Evolutionary conservation across 2,888 invertebrate species (phyloP).

Genomic region (Xestia xanthographa): DNA sequence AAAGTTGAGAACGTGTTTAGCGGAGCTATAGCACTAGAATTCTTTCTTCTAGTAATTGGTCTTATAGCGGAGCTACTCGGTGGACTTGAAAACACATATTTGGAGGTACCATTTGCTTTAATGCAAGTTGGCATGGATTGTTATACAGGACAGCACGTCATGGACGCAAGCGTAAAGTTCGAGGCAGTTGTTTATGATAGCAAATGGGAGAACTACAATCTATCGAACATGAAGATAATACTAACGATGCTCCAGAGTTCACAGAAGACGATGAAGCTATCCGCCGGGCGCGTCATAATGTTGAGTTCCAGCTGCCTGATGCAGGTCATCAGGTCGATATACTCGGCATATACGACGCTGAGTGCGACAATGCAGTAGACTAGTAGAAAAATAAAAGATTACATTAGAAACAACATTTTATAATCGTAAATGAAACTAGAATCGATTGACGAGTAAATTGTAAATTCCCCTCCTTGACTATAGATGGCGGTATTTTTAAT

Average conservation of each 20-base stretch:
- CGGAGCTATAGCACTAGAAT: conserved; percentile 73
- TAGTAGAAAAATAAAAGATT: not conserved
- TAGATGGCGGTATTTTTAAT: no score
- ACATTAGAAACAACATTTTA: not conserved
- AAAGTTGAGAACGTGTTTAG: conserved; percentile 69
- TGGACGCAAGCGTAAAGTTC: conserved; percentile 67
- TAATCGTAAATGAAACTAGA: no score
- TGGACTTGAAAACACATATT: conserved; percentile 74
- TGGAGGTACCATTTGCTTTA: conserved; percentile 74
- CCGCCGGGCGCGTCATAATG: conserved; percentile 77
- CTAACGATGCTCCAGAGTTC: conserved; percentile 76
- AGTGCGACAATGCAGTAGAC: conserved; percentile 70
- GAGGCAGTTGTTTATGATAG: conserved; percentile 67
- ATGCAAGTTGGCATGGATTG: conserved; percentile 73
- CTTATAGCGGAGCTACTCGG: conserved; percentile 75
- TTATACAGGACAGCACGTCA: conserved; percentile 68
- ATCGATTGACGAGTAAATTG: no score
- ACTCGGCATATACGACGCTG: conserved; percentile 79
- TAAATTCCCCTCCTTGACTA: no score
- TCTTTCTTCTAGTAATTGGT: conserved; percentile 68
- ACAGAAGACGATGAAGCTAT: conserved; percentile 76
- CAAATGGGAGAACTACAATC: conserved; percentile 70
- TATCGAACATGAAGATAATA: conserved; percentile 68
- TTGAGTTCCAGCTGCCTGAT: conserved; percentile 76
- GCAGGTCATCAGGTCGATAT: conserved; percentile 75